phyloP scores from a whole-genome alignment of 2,113 vertebrate species.

The rabbit (Oryctolagus cuniculus) region DNA sequence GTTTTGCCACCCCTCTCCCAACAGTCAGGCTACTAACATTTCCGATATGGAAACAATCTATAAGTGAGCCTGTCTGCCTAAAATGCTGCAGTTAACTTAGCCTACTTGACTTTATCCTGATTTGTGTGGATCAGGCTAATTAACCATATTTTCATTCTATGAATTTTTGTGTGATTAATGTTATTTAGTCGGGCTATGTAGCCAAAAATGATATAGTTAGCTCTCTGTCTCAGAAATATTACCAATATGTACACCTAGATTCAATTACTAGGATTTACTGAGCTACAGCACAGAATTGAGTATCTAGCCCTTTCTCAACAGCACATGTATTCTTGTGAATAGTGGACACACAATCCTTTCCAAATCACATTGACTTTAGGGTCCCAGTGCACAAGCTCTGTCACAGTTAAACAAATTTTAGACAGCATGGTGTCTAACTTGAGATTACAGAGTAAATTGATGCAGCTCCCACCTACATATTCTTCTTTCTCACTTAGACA shows the following conservation, averaged over 20 bases:
- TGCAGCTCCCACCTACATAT: neutral
- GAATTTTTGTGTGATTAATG: conserved; percentile 54
- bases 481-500: neutral
- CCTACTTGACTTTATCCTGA: neutral
- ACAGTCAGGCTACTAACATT: neutral
- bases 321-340: neutral
- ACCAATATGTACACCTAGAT: neutral
- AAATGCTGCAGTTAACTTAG: neutral
- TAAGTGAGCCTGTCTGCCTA: neutral
- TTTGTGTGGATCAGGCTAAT: neutral
- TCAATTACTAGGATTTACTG: conserved; percentile 2
- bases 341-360: neutral
- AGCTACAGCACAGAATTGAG: neutral
- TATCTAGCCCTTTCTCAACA: neutral
- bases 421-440: neutral
- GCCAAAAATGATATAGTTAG: neutral
- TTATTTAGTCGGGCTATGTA: conserved; percentile 22
- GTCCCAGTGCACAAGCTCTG: neutral
- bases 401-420: too few species aligned
- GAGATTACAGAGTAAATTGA: neutral
- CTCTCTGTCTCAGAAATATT: neutral
- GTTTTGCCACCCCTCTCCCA: neutral
- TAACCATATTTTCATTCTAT: conserved; percentile 18
- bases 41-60: neutral
- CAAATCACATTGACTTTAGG: neutral